Evolutionary conservation across 2,888 invertebrate species (phyloP), one percentile per base, ranked within the genome.

Genomic region (Diogma glabrata): DNA sequence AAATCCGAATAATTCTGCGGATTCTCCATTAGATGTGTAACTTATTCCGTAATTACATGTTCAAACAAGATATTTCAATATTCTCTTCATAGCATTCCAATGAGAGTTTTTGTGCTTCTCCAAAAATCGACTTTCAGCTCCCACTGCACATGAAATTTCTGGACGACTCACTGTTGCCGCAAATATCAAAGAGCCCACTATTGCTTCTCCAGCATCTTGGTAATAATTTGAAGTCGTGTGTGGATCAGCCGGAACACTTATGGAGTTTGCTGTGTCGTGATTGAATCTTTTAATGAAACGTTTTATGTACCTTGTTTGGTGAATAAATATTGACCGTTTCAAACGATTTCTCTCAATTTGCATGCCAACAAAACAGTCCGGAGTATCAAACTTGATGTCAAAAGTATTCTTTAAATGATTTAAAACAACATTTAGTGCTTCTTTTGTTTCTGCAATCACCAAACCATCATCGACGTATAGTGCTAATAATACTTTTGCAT

Each of bases 61-160:
- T 4, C 38, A 16, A 38, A 38, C 19, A 6, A 38, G 19, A 38
- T 38, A 38, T 38, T 38, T 38, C 16, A 38, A 17, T 38, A 40
- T 19, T 40, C 40, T 40, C 20, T 40, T 40, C 20, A 19, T 20
- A 20, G 40, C 40, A 40, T 40, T 40, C 20, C 40, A 40, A 9
- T 19, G 40, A n/a, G 20, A 19, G 20, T 17, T 20, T 20, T 9
- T 40, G 40, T 40, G 38, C 16, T 38, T 38, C 19, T 51, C 47
- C 20, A 54, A 26, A 45, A 43, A 58, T 40, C 56, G 51, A 38
- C 58, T 59, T 7, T 57, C 59, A 30, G 51, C 48, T 23, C 51
- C 48, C n/a, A 57, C 55, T 40, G 59, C 56, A 47, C 47, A 60
- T 6, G 54, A 49, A 17, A 61, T 60, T 45, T 61, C 60, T 40